These are phyloP conservation scores for Pavo muticus DNA, from an alignment of 2,113 vertebrate genomes.

Conservation along the genomic window DNA sequence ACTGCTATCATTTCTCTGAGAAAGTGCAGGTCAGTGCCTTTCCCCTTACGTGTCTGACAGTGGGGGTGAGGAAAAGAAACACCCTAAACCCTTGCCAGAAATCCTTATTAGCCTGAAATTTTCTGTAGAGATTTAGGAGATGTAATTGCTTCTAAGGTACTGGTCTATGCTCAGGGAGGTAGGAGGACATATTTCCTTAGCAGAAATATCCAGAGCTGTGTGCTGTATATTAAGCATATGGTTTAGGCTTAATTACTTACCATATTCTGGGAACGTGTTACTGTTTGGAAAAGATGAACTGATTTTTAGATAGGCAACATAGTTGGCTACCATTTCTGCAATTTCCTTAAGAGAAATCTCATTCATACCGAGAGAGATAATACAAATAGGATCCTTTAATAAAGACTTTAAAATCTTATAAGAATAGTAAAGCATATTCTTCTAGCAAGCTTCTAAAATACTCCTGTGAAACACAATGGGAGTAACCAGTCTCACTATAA, in stretches of 20 bases:
- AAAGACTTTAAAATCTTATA: neutral
- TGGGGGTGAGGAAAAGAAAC: neutral
- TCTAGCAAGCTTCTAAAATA: constrained; percentile 19
- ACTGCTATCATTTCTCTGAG: neutral
- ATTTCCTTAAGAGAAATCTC: neutral
- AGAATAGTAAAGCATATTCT: neutral
- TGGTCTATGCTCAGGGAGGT: neutral
- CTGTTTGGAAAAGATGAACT: neutral
- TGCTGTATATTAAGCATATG: neutral
- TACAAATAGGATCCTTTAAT: constrained; percentile 27
- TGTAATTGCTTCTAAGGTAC: neutral
- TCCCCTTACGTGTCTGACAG: neutral
- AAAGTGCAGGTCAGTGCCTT: neutral
- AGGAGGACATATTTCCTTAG: neutral
- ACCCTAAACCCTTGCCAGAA: neutral
- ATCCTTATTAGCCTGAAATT: neutral
- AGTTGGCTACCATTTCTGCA: neutral
- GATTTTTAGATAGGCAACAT: neutral
- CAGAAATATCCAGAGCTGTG: neutral
- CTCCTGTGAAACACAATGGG: neutral
- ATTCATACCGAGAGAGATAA: constrained; percentile 9
- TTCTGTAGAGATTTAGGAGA: constrained; percentile 7
- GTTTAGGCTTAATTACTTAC: constrained; percentile 17
- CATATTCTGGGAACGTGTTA: neutral
- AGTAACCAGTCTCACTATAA: neutral